Conservation (phyloP, 2,797 vertebrate genomes). For the Salmo trutta region DNA sequence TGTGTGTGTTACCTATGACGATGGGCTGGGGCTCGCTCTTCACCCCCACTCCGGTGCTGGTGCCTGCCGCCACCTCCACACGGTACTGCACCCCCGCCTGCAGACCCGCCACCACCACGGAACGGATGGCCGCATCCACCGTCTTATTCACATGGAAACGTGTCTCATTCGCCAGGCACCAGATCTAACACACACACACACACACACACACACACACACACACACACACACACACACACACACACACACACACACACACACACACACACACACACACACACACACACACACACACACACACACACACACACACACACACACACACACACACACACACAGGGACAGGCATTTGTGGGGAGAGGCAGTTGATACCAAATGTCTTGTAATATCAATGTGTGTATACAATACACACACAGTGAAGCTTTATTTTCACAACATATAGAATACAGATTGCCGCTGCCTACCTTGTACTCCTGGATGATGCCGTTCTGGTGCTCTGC, state of each 20-base stretch:
- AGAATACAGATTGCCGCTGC: slow-evolving; percentile 3
- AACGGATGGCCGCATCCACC: slow-evolving; percentile 95
- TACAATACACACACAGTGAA: neutral
- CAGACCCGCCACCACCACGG: slow-evolving; percentile 93
- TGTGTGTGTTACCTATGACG: slow-evolving; percentile 83
- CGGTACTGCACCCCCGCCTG: slow-evolving; percentile 92
- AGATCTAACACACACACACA: slow-evolving; percentile 81
- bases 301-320: slow-evolving; percentile 29
- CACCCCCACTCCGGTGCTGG: slow-evolving; percentile 92
- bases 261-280: slow-evolving; percentile 26
- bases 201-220: slow-evolving; percentile 16
- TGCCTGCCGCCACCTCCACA: slow-evolving; percentile 95
- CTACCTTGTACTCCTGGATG: slow-evolving; percentile 98
- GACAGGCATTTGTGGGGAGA: slow-evolving; percentile 11
- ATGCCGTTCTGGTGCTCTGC: slow-evolving; percentile 95
- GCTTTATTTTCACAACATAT: neutral
- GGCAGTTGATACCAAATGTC: neutral
- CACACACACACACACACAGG: slow-evolving; percentile 29
- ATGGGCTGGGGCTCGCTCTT: slow-evolving; percentile 94
- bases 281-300: slow-evolving; percentile 25
- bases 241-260: slow-evolving; percentile 20
- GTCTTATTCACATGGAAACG: slow-evolving; percentile 97
- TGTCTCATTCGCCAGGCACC: slow-evolving; percentile 97
- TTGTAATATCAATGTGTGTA: neutral
- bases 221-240: slow-evolving; percentile 18